Percentiles rank a stretch among this genome's conserved stretches.
These are phyloP conservation scores for Phasia obesa DNA, from an alignment of 2,888 invertebrate species.

Conservation along the genomic window DNA sequence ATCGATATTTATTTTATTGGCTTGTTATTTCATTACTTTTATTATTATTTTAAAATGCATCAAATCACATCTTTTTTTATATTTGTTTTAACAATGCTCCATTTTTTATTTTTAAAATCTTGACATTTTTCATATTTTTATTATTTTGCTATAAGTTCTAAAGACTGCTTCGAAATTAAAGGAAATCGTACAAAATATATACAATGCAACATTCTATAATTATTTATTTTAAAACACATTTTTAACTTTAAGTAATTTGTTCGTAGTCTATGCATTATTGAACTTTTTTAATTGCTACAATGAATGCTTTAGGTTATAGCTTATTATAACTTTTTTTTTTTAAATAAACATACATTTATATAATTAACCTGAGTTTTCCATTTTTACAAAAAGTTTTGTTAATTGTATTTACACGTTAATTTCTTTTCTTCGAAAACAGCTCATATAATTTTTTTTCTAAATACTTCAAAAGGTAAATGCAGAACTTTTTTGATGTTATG, in stretches of 20 bases:
- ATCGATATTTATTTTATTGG: constrained; percentile 21
- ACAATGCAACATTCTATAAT: constrained; percentile 4
- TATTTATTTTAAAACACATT: constrained; percentile 14
- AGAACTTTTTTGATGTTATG: no score
- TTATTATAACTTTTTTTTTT: constrained; percentile 14
- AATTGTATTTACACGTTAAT: background rate
- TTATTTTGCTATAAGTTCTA: constrained; percentile 29
- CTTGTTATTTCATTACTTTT: constrained; percentile 3
- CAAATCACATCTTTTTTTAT: background rate
- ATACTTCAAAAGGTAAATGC: no score
- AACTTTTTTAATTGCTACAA: constrained; percentile 7
- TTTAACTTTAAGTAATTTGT: constrained; percentile 32
- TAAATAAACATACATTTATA: constrained; percentile 24
- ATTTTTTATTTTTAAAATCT: constrained; percentile 19
- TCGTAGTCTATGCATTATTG: constrained; percentile 1
- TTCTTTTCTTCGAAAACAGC: no score
- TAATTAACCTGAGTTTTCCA: constrained; percentile 12
- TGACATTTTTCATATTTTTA: constrained; percentile 15
- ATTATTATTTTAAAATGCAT: background rate
- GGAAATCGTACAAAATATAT: background rate
- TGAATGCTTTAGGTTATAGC: constrained; percentile 21
- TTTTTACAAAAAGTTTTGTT: background rate
- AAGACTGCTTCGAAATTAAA: background rate
- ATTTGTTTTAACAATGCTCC: constrained; percentile 15
- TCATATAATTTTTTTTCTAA: no score